Conservation (phyloP, 2,888 invertebrate species). For the Nineta flava region DNA sequence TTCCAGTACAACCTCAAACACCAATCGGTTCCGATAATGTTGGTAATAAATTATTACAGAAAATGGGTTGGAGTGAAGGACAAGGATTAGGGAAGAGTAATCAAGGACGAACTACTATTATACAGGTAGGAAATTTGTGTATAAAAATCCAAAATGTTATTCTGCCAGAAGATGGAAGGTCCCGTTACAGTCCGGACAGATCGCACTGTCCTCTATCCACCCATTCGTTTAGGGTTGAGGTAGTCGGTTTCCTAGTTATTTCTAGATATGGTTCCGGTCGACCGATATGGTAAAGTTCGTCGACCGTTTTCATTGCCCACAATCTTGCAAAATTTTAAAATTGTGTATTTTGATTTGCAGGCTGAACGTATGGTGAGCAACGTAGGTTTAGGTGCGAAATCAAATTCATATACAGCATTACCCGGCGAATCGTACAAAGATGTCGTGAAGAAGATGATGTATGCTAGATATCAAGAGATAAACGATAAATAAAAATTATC, state of each 20-base stretch:
- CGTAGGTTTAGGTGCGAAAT: slow-evolving; percentile 76
- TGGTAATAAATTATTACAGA: slow-evolving; percentile 87
- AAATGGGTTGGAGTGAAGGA: slow-evolving; percentile 99
- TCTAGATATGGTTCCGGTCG: too few relatives aligned
- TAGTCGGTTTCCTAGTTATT: too few relatives aligned
- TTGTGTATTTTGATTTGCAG: slow-evolving; percentile 22
- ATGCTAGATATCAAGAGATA: slow-evolving; percentile 71
- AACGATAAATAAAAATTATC: slow-evolving; percentile 36
- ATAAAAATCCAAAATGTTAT: too few relatives aligned
- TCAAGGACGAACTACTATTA: slow-evolving; percentile 85
- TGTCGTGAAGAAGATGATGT: slow-evolving; percentile 79
- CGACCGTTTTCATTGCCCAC: too few relatives aligned
- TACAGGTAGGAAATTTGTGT: slow-evolving; percentile 50
- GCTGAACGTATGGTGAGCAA: slow-evolving; percentile 38
- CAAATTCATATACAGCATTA: slow-evolving; percentile 57
- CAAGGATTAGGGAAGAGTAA: slow-evolving; percentile 86
- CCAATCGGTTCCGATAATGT: slow-evolving; percentile 77
- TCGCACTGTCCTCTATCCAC: too few relatives aligned
- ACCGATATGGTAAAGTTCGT: too few relatives aligned
- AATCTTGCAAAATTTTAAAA: too few relatives aligned
- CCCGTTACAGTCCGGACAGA: too few relatives aligned
- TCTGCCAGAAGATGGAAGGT: too few relatives aligned
- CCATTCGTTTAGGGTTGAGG: too few relatives aligned
- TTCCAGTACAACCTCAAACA: slow-evolving; percentile 35
- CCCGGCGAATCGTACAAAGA: slow-evolving; percentile 80